These are phyloP conservation scores for Carposina sasakii DNA, from an alignment of 1,140 invertebrate genomes.

Conservation along the genomic window DNA sequence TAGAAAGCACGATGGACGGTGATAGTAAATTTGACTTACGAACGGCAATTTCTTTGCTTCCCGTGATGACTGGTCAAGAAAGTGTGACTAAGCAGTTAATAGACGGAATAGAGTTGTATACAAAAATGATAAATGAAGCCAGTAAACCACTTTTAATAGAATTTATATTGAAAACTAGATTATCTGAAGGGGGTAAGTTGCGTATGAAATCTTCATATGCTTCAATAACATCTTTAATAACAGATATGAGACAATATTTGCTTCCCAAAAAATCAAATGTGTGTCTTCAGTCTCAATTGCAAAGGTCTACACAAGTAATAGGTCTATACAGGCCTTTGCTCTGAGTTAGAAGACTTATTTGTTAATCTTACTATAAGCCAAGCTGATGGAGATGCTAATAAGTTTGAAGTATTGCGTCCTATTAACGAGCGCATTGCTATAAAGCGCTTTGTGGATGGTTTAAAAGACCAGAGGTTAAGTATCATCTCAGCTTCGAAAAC, in stretches of 20 bases:
- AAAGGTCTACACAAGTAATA: background rate
- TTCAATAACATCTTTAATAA: background rate
- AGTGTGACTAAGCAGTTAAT: conserved; percentile 21
- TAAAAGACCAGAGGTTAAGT: background rate
- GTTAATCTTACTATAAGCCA: conserved; percentile 9
- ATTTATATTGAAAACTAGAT: conserved; percentile 9
- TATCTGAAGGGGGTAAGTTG: background rate
- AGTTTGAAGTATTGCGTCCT: background rate
- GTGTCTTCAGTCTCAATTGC: too few relatives aligned
- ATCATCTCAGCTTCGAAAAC: background rate
- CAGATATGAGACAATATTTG: background rate
- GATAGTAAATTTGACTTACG: conserved; percentile 26
- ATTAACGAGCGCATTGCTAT: conserved; percentile 4
- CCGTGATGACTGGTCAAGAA: conserved; percentile 22
- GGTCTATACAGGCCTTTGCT: conserved; percentile 1
- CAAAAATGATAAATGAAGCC: conserved; percentile 9
- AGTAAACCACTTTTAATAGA: background rate
- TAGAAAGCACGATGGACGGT: too few relatives aligned
- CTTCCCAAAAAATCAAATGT: conserved; percentile 9
- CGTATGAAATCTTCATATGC: conserved; percentile 1
- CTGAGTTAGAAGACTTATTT: conserved; percentile 7
- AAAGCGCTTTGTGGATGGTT: conserved; percentile 4
- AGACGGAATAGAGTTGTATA: conserved; percentile 26
- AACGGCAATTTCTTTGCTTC: conserved; percentile 20
- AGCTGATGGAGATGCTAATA: conserved; percentile 1